Base-by-base conservation (phyloP, 37 sponge, comb jelly and placozoan genomes). In the Sycon ciliatum region DNA sequence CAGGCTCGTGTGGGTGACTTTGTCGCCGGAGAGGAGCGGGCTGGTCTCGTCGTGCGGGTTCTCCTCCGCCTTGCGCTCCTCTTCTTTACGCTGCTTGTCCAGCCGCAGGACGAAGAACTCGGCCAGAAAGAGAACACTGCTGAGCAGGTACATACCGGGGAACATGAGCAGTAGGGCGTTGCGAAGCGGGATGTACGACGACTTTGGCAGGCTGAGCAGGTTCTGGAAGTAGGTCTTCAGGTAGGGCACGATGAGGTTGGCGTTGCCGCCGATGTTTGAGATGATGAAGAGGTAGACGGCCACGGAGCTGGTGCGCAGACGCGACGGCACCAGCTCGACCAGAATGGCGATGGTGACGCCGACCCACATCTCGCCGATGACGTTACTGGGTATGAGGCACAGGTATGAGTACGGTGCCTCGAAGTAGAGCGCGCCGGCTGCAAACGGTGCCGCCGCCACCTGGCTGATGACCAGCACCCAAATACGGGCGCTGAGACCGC, bases 381-480 rank as follows among this genome's bases (percentile, higher is more conserved):
- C 34, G 65, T 87, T 76, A 49, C 81, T 65, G 0, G 76, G 78
- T 4, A 87, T 75, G 30, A 87, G 84, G 28, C 62, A 65, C n/a
- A 83, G 74, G 57, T 78, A 87, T 26, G 76, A 78, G 84, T 77
- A 83, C 13, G 88, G 88, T 18, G 49, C 13, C 23, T 77, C 57
- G 3, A 65, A 66, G 32, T 82, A 57, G 34, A 87, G 76, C 0
- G 74, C 73, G 52, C 73, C 83, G 38, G 76, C 58, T 13, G 82
- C 79, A 60, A 87, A 87, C 11, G 88, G 88, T 23, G 69, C 39
- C 4, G 88, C 84, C 24, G 16, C 9, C 42, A 88, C 85, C 82
- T 88, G 89, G 56, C 89, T 88, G 31, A 78, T 22, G 27, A 88
- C 76, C 24, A 88, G 53, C 20, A 88, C 89, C 85, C 89, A 88